Percentiles rank a stretch among this genome's conserved stretches.
These are phyloP conservation scores for Perognathus longimembris DNA, from an alignment of 2,113 vertebrate species.

Conservation along the genomic window DNA sequence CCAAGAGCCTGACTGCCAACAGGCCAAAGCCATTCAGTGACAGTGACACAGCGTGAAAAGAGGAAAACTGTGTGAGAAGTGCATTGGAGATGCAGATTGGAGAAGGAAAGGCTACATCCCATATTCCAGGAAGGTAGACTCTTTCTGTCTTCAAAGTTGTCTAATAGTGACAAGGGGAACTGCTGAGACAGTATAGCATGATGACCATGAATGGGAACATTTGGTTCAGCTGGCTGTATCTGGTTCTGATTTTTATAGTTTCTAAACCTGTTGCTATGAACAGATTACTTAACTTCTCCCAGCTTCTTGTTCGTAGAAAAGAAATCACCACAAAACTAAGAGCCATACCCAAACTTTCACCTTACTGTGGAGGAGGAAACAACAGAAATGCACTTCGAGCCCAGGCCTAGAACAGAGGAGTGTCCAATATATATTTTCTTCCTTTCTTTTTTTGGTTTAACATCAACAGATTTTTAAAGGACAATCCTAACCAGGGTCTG, in stretches of 20 bases:
- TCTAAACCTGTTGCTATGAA: neutral
- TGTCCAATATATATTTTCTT: neutral
- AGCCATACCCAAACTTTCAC: neutral
- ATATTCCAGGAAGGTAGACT: neutral
- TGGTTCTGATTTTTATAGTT: neutral
- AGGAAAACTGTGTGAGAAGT: conserved; percentile 23
- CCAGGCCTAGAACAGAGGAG: neutral
- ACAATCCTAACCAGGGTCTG: conserved; percentile 35
- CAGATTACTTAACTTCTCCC: conserved; percentile 13
- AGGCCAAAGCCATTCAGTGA: too few relatives aligned
- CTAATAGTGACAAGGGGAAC: neutral
- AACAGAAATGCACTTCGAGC: neutral
- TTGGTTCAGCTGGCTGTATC: neutral
- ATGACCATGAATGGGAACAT: neutral
- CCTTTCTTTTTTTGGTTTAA: neutral
- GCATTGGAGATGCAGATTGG: neutral
- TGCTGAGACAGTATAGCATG: too few relatives aligned
- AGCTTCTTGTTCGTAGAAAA: neutral
- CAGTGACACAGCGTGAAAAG: neutral
- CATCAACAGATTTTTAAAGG: neutral
- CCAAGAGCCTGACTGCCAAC: neutral
- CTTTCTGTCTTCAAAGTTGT: neutral
- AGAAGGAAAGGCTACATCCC: conserved; percentile 11
- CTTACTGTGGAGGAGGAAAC: neutral
- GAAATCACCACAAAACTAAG: neutral